These are phyloP conservation scores for Phoebastria nigripes DNA, from an alignment of 2,797 vertebrate species.

Conservation along the genomic window DNA sequence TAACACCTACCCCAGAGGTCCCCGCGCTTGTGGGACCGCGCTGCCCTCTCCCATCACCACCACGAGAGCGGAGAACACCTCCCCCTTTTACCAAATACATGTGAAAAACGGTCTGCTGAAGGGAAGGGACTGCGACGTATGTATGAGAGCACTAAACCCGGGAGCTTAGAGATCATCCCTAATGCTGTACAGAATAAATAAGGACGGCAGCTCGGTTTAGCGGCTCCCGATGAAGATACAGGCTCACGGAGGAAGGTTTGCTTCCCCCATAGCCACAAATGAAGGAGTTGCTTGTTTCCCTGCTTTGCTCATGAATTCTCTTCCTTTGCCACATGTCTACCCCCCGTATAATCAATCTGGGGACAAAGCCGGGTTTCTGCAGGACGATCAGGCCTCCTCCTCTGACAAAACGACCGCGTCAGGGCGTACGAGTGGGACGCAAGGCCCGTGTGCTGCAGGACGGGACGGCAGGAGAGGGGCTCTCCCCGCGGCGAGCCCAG, in stretches of 20 bases:
- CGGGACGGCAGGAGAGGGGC: rapidly evolving
- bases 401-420: rapidly evolving
- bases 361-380: not conserved
- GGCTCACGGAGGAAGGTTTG: rapidly evolving
- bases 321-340: not conserved
- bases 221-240: rapidly evolving
- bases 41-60: not conserved
- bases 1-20: rapidly evolving
- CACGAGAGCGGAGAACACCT: not conserved
- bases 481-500: not conserved
- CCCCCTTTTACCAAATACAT: not conserved
- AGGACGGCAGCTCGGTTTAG: not conserved
- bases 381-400: too few species aligned
- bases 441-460: rapidly evolving
- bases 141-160: rapidly evolving
- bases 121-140: not conserved
- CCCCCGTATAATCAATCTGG: not conserved
- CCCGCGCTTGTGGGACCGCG: rapidly evolving
- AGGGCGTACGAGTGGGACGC: rapidly evolving
- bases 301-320: not conserved
- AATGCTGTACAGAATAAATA: not conserved
- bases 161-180: not conserved
- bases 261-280: not conserved
- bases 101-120: not conserved
- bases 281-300: not conserved